Evolutionary conservation across 2,888 invertebrate species (phyloP), one percentile per base, ranked within the genome.

Genomic region (Ophion ellenae): DNA sequence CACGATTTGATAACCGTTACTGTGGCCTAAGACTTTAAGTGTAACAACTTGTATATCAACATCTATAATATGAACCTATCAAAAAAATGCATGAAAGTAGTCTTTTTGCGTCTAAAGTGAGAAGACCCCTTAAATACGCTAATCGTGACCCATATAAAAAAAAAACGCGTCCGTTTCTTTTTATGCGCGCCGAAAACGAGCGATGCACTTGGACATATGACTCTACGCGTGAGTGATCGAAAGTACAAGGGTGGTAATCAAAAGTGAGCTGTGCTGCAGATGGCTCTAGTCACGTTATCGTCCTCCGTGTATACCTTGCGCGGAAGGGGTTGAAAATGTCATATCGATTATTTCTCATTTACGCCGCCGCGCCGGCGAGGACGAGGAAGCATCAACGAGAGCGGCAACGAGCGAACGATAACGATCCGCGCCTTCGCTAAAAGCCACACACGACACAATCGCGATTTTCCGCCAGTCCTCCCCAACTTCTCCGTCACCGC

Each of bases 331-430:
- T 74, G 80, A 76, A 83, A 85, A 83, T 77, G 85, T 69, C 63
- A 28, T 70, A 85, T 85, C 85, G 85, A 85, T 85, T 82, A 75
- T 82, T 77, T 82, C 75, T 70, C 61, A 69, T 40, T 28, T 10
- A 28, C 36, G 20, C 57, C 32, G 20, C 20, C 70, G 45, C 24
- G 17, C 57, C 32, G 20, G 32, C 70, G 45, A 66, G 71, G 79
- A 40, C 59, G 47, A 66, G 71, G 36, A 64, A 17, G 45, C 17
- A 32, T 61, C 47, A 66, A 47, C 75, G 81, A 69, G 57, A 36
- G 64, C 36, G n/a, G n/a, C 40, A 28, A 67, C 57, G 78, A 28
- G 78, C 57, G 66, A 57, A 79, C 67, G 84, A 85, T 83, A 76
- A 83, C 76, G 61, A 83, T 85, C 77, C 6, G 40, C 6, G 40